phyloP scores from a whole-genome alignment of 2,797 vertebrate species.

The Gouania willdenowi region DNA sequence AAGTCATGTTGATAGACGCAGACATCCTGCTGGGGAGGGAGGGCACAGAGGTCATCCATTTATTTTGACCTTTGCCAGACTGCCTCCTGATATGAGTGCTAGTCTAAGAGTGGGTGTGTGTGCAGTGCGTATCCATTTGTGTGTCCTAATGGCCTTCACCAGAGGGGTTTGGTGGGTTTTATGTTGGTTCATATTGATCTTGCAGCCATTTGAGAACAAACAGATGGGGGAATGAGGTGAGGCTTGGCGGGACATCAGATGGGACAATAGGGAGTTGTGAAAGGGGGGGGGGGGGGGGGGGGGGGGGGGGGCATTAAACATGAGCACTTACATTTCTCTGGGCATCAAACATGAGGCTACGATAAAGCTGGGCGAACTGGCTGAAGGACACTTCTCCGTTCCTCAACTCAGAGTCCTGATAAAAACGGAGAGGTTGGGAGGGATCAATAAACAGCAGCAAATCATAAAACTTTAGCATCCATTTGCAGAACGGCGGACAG shows the following conservation, averaged over 20 bases:
- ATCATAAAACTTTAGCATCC: not conserved
- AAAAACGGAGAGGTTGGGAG: not conserved
- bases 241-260: slow-evolving; percentile 31
- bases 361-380: slow-evolving; percentile 94
- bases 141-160: slow-evolving; percentile 68
- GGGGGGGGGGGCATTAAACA: slow-evolving; percentile 21
- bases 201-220: slow-evolving; percentile 72
- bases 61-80: slow-evolving; percentile 43
- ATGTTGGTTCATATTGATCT: slow-evolving; percentile 73
- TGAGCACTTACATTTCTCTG: slow-evolving; percentile 86
- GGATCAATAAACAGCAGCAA: not conserved
- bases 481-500: not conserved
- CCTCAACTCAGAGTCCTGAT: slow-evolving; percentile 89
- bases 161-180: slow-evolving; percentile 61
- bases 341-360: slow-evolving; percentile 94
- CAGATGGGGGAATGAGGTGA: slow-evolving; percentile 43
- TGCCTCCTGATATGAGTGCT: slow-evolving; percentile 22
- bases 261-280: slow-evolving; percentile 1
- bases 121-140: slow-evolving; percentile 18
- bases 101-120: slow-evolving; percentile 9
- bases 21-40: slow-evolving; percentile 31
- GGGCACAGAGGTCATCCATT: slow-evolving; percentile 62
- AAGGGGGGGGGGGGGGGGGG: not conserved
- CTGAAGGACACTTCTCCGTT: slow-evolving; percentile 92
- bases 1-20: slow-evolving; percentile 5